A percentile compares a stretch with the other conserved stretches of the same genome.
Evolutionary conservation across 1,140 invertebrate genomes (phyloP).

Genomic region (Drosophila parvula): DNA sequence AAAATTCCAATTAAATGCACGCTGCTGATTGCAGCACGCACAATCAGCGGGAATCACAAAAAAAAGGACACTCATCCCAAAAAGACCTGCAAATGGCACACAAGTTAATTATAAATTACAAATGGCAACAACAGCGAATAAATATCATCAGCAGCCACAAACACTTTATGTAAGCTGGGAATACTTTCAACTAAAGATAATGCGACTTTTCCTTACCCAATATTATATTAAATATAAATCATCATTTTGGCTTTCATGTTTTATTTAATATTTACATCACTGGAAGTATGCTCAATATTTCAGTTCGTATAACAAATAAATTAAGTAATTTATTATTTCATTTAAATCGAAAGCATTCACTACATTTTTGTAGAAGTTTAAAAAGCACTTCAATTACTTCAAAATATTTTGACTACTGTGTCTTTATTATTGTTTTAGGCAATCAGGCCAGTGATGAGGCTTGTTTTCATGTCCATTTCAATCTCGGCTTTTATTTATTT

Average conservation of each 20-base stretch:
- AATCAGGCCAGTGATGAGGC: constrained; percentile 5
- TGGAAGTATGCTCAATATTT: neutral
- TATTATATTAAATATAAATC: neutral
- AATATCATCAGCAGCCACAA: constrained; percentile 41
- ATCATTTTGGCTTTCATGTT: neutral
- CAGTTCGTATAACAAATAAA: neutral
- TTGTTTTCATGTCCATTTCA: constrained; percentile 39
- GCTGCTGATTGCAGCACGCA: constrained; percentile 43
- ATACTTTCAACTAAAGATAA: neutral
- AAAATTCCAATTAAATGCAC: constrained; percentile 77
- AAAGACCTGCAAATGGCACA: constrained; percentile 58
- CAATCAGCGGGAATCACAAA: constrained; percentile 4
- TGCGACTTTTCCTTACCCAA: neutral
- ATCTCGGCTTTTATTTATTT: constrained; percentile 37
- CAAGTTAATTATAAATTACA: constrained; percentile 75
- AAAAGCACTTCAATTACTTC: neutral
- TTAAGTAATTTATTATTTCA: neutral
- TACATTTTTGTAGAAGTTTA: neutral
- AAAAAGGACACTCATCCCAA: constrained; percentile 25
- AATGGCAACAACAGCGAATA: constrained; percentile 46
- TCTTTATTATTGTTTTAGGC: constrained; percentile 36
- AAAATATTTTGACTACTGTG: neutral
- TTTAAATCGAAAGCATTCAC: neutral
- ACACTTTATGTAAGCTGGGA: constrained; percentile 1
- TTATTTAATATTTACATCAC: neutral